These are phyloP conservation scores for Siniperca knerii DNA, from an alignment of 2,113 vertebrate genomes.

Conservation along the genomic window DNA sequence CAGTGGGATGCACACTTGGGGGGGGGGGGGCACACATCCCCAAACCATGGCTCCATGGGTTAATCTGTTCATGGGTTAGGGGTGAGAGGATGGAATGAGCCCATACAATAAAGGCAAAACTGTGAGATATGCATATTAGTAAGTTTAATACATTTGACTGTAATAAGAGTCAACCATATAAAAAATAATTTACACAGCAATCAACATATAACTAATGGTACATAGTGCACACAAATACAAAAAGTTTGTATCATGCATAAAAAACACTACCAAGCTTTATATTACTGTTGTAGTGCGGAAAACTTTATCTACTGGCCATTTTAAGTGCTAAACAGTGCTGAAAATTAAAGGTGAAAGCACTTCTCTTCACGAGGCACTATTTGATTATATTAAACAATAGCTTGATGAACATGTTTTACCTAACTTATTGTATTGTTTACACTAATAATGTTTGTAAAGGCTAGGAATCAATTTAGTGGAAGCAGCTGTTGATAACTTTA, in stretches of 20 bases:
- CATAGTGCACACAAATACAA: constrained; percentile 9
- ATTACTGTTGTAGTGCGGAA: constrained; percentile 12
- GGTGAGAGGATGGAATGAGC: not conserved
- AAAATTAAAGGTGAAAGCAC: not conserved
- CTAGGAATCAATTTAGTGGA: not conserved
- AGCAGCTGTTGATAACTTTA: not conserved
- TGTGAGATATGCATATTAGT: not conserved
- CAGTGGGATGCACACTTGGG: not conserved
- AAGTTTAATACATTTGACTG: constrained; percentile 39
- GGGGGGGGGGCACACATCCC: not conserved
- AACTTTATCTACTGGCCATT: not conserved
- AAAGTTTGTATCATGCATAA: not conserved
- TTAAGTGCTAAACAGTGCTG: constrained; percentile 44
- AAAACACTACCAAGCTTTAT: not conserved
- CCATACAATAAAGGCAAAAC: not conserved
- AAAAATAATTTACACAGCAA: constrained; percentile 27
- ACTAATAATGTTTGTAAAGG: not conserved
- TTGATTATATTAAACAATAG: not conserved
- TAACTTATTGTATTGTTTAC: not conserved
- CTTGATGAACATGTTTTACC: not conserved
- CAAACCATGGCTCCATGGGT: not conserved
- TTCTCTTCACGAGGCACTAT: not conserved
- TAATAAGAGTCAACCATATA: not conserved
- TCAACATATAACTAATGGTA: constrained; percentile 17
- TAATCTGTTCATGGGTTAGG: not conserved